Conservation (phyloP, 1,140 invertebrate genomes). For the Frieseomelitta varia region DNA sequence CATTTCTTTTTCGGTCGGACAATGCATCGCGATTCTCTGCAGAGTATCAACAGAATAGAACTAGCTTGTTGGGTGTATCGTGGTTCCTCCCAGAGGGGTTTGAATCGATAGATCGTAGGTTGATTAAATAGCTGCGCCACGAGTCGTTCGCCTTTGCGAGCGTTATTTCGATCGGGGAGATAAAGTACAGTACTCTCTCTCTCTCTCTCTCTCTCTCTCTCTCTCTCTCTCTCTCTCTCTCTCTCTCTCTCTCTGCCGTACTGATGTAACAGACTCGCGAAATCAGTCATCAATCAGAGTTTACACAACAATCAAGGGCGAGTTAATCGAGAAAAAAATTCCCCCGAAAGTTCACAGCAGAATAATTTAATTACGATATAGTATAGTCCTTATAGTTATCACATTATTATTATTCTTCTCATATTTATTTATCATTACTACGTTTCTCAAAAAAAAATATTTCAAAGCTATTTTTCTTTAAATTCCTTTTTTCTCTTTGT, state of each 20-base stretch:
- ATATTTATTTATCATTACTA: too few relatives aligned
- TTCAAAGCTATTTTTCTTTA: too few relatives aligned
- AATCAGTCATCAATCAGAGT: background rate
- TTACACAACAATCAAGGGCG: background rate
- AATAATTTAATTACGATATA: too few relatives aligned
- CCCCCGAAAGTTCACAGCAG: too few relatives aligned
- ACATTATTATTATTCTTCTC: too few relatives aligned
- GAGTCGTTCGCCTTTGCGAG: conserved; percentile 4
- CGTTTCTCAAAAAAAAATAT: too few relatives aligned
- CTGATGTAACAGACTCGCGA: background rate
- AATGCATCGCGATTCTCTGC: background rate
- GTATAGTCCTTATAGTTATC: too few relatives aligned
- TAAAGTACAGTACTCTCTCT: background rate
- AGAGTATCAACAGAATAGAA: background rate
- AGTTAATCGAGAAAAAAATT: background rate
- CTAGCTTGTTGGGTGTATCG: background rate
- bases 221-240: too few relatives aligned
- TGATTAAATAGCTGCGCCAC: conserved; percentile 24
- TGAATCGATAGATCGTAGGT: conserved; percentile 20
- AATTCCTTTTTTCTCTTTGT: too few relatives aligned
- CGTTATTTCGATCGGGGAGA: conserved; percentile 3
- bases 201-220: too few relatives aligned
- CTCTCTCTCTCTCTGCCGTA: too few relatives aligned
- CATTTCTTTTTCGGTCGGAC: background rate
- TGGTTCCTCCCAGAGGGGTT: background rate